phyloP scores from a whole-genome alignment of 1,140 invertebrate species.

The Sipha flava region DNA sequence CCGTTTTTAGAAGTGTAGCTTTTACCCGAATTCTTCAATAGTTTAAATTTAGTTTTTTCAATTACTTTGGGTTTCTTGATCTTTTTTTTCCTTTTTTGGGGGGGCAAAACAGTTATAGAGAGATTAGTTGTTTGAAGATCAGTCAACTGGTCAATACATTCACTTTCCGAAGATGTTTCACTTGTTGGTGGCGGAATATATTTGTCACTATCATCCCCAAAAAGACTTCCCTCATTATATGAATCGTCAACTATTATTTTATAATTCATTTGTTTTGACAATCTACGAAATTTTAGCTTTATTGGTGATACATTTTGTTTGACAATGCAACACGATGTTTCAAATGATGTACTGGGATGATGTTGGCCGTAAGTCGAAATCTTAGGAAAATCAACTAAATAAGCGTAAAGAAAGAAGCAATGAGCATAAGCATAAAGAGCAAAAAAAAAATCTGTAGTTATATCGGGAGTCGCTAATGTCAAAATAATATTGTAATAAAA shows the following conservation, averaged over 20 bases:
- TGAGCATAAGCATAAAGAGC: no score
- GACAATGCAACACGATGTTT: neutral
- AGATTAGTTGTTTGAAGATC: neutral
- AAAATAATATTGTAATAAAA: neutral
- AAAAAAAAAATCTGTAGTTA: no score
- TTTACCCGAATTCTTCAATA: neutral
- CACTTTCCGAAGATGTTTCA: neutral
- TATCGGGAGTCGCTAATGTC: no score
- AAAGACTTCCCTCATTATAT: neutral
- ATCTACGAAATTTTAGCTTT: neutral
- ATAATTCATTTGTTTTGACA: neutral
- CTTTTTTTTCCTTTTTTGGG: neutral
- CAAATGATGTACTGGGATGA: neutral
- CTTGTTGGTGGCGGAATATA: neutral
- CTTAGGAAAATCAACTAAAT: neutral
- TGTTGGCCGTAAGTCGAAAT: neutral
- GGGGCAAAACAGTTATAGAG: neutral
- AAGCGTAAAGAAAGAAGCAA: no score
- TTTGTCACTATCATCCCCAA: neutral
- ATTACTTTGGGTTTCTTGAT: neutral
- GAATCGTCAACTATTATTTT: neutral
- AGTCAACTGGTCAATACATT: neutral
- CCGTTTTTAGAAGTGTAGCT: neutral
- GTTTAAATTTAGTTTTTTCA: neutral
- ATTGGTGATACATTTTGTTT: neutral